phyloP scores from a whole-genome alignment of 1,140 invertebrate genomes.

The Delia radicum region DNA sequence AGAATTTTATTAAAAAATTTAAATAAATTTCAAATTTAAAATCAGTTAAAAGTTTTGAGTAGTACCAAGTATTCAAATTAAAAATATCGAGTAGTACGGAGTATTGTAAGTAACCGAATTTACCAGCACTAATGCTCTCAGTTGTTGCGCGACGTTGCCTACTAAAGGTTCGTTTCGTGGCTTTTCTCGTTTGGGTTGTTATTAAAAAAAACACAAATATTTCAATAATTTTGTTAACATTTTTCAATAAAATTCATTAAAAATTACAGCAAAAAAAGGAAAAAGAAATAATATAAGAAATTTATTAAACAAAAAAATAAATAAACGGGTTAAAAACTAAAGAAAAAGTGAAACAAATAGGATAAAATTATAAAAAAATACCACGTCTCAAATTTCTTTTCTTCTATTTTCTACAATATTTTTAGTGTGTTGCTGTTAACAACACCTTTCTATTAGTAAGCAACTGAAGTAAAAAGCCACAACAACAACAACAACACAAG shows the following conservation, averaged over 20 bases:
- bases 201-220: neutral
- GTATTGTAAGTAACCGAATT: no score
- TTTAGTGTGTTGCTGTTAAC: neutral
- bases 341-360: neutral
- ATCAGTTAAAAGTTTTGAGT: no score
- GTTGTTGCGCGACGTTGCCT: conserved; percentile 22
- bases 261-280: neutral
- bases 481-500: neutral
- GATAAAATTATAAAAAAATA: neutral
- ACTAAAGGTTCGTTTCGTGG: conserved; percentile 19
- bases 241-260: neutral
- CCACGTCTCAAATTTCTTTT: conserved; percentile 17
- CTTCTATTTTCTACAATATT: neutral
- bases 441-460: conserved; percentile 22
- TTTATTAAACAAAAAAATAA: neutral
- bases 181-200: conserved; percentile 17
- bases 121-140: no score
- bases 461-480: neutral
- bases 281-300: neutral
- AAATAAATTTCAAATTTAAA: no score
- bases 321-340: neutral
- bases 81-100: no score
- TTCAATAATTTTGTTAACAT: neutral
- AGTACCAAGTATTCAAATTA: no score
- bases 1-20: no score